phyloP scores from a whole-genome alignment of 2,888 invertebrate genomes.

The Eilema caniola region DNA sequence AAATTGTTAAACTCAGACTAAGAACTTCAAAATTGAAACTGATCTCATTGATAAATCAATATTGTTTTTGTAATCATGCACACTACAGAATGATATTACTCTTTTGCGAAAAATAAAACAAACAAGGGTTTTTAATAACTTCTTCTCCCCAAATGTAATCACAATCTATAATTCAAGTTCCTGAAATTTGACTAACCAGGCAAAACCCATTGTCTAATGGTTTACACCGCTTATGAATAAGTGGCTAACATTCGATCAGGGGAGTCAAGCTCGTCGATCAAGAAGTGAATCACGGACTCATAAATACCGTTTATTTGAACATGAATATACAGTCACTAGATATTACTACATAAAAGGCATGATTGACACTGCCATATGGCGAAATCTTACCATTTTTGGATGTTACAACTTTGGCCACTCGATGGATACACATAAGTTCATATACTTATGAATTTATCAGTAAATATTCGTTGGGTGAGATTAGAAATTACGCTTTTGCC shows the following conservation, averaged over 20 bases:
- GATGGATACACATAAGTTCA: slow-evolving; percentile 8
- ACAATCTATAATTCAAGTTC: slow-evolving; percentile 17
- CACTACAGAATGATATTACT: background rate
- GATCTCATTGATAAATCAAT: background rate
- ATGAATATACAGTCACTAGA: slow-evolving; percentile 45
- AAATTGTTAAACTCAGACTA: background rate
- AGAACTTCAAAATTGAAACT: background rate
- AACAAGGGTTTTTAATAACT: slow-evolving; percentile 11
- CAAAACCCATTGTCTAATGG: slow-evolving; percentile 43
- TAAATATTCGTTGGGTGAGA: background rate
- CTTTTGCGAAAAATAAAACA: background rate
- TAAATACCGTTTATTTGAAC: slow-evolving; percentile 34
- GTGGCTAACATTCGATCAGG: slow-evolving; percentile 41
- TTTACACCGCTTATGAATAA: slow-evolving; percentile 51
- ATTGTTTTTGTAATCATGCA: background rate
- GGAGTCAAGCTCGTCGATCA: slow-evolving; percentile 28
- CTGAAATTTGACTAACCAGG: slow-evolving; percentile 24
- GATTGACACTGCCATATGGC: slow-evolving; percentile 49
- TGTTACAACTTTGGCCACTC: background rate
- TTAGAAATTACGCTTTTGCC: background rate
- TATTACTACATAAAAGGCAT: slow-evolving; percentile 32
- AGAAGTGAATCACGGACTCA: slow-evolving; percentile 29
- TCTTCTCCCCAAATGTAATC: slow-evolving; percentile 12
- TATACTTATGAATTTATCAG: slow-evolving; percentile 8
- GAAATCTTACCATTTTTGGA: slow-evolving; percentile 33